These are phyloP conservation scores for Platycercus adscitus DNA, from an alignment of 2,113 vertebrate species.

Conservation along the genomic window DNA sequence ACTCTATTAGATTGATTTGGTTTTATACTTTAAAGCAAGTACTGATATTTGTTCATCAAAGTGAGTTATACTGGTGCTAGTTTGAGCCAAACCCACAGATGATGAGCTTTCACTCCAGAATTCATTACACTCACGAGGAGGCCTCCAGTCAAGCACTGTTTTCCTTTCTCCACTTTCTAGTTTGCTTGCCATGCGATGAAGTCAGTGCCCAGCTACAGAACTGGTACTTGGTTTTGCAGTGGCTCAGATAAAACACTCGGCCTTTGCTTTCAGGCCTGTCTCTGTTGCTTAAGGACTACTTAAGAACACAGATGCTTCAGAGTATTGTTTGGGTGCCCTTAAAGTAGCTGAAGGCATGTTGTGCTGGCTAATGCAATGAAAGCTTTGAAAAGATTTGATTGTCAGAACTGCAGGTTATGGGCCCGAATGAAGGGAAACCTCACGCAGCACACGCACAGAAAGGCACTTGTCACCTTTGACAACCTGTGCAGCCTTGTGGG, in stretches of 20 bases:
- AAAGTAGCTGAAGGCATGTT: not conserved
- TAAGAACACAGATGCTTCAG: not conserved
- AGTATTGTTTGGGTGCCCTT: accelerated
- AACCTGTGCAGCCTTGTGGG: accelerated
- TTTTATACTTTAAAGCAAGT: not conserved
- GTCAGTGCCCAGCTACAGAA: not conserved
- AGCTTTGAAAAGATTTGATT: not conserved
- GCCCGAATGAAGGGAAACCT: not conserved
- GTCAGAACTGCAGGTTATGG: not conserved
- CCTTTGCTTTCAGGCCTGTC: not conserved
- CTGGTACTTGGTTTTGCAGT: accelerated
- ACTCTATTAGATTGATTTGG: accelerated
- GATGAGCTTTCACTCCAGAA: not conserved
- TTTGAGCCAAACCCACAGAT: not conserved
- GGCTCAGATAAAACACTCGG: not conserved
- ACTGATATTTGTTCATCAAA: not conserved
- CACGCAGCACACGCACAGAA: accelerated
- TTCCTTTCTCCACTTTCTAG: not conserved
- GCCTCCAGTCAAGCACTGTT: not conserved
- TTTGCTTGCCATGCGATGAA: not conserved
- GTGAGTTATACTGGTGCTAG: not conserved
- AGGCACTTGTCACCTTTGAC: accelerated
- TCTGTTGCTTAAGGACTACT: not conserved
- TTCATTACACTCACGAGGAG: accelerated
- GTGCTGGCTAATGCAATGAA: accelerated